Conservation (phyloP, 2,113 vertebrate species). For the Leptodactylus fuscus region DNA sequence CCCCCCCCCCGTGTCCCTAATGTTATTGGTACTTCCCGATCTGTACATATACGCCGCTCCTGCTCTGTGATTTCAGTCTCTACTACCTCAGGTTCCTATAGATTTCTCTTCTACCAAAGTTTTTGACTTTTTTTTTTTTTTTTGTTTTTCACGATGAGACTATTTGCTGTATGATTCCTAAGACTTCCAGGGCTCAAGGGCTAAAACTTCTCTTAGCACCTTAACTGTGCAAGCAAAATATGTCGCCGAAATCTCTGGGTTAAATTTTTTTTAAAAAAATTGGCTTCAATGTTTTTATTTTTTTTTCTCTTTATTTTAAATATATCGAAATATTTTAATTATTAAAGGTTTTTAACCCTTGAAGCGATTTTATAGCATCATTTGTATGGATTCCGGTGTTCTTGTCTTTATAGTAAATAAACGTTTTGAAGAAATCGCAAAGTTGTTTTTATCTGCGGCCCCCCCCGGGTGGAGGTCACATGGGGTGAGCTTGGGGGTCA, state of each 20-base stretch:
- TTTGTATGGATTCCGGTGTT: constrained; percentile 90
- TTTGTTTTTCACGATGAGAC: constrained; percentile 80
- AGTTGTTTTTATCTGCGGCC: no score
- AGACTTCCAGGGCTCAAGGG: constrained; percentile 91
- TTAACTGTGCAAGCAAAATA: constrained; percentile 86
- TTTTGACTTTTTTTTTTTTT: constrained; percentile 72
- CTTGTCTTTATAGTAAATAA: constrained; percentile 94
- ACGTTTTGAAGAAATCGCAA: constrained; percentile 79
- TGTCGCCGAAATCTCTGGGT: constrained; percentile 86
- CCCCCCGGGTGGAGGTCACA: no score
- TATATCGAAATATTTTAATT: constrained; percentile 91
- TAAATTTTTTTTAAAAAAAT: constrained; percentile 68
- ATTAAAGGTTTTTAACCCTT: constrained; percentile 90
- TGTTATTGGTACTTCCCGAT: constrained; percentile 90
- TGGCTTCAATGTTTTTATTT: constrained; percentile 90
- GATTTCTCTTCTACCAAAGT: constrained; percentile 94
- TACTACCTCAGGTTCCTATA: constrained; percentile 96
- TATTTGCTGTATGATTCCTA: constrained; percentile 87
- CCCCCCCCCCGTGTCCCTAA: constrained; percentile 85
- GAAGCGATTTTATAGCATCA: constrained; percentile 90
- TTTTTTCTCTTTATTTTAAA: constrained; percentile 87
- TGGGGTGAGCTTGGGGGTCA: no score
- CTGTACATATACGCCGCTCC: constrained; percentile 84
- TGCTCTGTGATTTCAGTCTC: constrained; percentile 92
- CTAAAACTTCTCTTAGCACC: constrained; percentile 87